Percentiles rank a stretch among this genome's conserved stretches.
Conservation (phyloP, 1,140 invertebrate species). For the Pollicipes pollicipes region DNA sequence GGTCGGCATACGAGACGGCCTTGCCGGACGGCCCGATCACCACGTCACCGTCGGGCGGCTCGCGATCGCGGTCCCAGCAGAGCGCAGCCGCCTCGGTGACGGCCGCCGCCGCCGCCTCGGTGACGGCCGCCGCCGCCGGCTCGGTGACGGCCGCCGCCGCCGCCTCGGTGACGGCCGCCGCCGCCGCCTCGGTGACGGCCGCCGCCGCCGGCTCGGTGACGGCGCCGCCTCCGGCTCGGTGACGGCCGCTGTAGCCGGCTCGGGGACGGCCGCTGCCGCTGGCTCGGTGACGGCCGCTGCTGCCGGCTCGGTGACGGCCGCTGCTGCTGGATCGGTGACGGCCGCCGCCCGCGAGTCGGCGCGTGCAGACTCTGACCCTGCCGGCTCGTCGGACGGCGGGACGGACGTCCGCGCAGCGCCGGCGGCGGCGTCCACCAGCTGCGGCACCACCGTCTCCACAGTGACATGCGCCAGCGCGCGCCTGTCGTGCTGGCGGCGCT, state of each 20-base stretch:
- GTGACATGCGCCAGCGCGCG: background rate
- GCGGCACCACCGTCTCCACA: background rate
- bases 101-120: no score
- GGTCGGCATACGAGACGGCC: background rate
- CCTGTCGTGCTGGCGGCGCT: background rate
- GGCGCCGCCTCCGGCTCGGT: no score
- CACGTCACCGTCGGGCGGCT: background rate
- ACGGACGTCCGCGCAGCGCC: background rate
- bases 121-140: no score
- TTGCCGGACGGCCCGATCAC: background rate
- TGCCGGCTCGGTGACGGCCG: background rate
- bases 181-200: no score
- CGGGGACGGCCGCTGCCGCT: no score
- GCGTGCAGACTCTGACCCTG: background rate
- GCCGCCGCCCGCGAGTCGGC: no score
- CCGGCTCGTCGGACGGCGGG: background rate
- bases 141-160: no score
- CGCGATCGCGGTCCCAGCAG: no score
- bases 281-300: background rate
- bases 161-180: no score
- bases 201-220: no score
- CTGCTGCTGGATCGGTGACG: background rate
- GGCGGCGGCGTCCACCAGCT: background rate
- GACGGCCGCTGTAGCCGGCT: no score
- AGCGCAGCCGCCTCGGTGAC: no score